Conservation (phyloP, 2,113 vertebrate genomes). For the Hucho hucho region DNA sequence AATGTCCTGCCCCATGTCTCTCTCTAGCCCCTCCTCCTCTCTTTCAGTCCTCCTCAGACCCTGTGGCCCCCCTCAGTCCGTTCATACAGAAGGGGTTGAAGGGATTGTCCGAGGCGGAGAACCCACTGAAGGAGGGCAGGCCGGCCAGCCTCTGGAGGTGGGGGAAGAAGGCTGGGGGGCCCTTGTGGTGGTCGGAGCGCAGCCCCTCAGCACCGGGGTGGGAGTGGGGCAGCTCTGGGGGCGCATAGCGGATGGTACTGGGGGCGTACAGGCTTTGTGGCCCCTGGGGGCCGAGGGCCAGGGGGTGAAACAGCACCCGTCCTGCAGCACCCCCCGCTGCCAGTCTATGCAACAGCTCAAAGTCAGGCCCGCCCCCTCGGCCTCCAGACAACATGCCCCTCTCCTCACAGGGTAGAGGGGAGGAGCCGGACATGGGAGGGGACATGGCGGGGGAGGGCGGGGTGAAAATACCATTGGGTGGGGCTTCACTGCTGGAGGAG, state of each 20-base stretch:
- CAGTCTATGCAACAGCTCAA: slow-evolving; percentile 81
- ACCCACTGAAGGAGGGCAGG: slow-evolving; percentile 78
- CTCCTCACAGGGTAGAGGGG: slow-evolving; percentile 73
- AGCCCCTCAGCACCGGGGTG: slow-evolving; percentile 66
- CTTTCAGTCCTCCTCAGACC: slow-evolving; percentile 73
- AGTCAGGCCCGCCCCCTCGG: slow-evolving; percentile 64
- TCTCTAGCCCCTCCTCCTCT: slow-evolving; percentile 1
- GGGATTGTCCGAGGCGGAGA: slow-evolving; percentile 66
- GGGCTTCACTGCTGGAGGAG: slow-evolving; percentile 66
- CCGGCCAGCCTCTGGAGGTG: slow-evolving; percentile 83
- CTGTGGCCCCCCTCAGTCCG: slow-evolving; percentile 74
- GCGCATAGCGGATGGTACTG: slow-evolving; percentile 86
- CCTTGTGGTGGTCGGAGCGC: slow-evolving; percentile 74
- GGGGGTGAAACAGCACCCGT: slow-evolving; percentile 80
- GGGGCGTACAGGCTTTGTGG: slow-evolving; percentile 84
- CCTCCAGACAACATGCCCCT: slow-evolving; percentile 35
- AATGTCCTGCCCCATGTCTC: not conserved
- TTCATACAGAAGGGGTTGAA: slow-evolving; percentile 80
- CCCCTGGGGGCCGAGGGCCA: slow-evolving; percentile 73
- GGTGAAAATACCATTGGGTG: slow-evolving; percentile 69
- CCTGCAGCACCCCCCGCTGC: slow-evolving; percentile 74
- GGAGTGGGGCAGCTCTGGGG: slow-evolving; percentile 77
- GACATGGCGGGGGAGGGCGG: slow-evolving; percentile 72
- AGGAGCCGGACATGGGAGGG: slow-evolving; percentile 71
- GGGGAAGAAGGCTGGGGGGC: slow-evolving; percentile 80